Conservation (phyloP, 2,113 vertebrate genomes). For the Poecile atricapillus region DNA sequence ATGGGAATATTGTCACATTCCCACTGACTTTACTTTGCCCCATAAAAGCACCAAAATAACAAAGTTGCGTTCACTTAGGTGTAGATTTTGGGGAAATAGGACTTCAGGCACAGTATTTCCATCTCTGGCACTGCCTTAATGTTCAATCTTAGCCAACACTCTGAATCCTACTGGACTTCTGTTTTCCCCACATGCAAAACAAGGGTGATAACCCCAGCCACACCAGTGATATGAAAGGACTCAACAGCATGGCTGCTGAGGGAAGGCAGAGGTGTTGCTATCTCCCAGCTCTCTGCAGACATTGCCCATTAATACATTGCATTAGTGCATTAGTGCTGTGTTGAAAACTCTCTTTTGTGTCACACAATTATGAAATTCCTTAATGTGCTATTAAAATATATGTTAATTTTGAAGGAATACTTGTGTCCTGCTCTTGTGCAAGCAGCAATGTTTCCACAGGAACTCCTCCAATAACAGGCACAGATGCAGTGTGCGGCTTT, state of each 20-base stretch:
- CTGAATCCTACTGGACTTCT: background rate
- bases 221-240: background rate
- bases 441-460: background rate
- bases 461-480: slow-evolving; percentile 19
- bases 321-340: background rate
- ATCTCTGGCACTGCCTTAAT: background rate
- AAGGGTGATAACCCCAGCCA: background rate
- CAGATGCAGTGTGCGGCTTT: background rate
- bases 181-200: background rate
- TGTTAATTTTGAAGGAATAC: slow-evolving; percentile 5
- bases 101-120: background rate
- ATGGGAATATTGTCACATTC: background rate
- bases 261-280: background rate
- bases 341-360: slow-evolving; percentile 16
- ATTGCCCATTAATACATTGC: background rate
- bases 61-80: background rate
- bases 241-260: background rate
- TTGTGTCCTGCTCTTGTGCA: slow-evolving; percentile 7
- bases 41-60: background rate
- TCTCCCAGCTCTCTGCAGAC: background rate
- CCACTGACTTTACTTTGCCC: background rate
- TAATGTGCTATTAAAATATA: slow-evolving; percentile 28
- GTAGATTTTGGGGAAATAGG: background rate
- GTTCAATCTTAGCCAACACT: background rate
- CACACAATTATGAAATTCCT: background rate